phyloP scores from a whole-genome alignment of 2,888 invertebrate genomes.

The Anorthoa munda region DNA sequence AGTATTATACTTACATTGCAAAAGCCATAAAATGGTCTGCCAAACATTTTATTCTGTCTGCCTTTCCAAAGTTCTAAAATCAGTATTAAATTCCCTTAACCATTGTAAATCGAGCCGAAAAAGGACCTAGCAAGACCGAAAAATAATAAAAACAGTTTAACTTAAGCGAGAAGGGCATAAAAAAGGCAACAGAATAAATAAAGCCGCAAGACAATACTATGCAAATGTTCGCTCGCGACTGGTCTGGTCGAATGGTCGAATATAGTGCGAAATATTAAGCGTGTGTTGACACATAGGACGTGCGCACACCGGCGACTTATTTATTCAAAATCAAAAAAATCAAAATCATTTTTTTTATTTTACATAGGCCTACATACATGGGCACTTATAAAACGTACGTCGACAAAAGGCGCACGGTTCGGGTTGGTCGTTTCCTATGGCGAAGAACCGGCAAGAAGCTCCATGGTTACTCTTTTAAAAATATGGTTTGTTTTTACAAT shows the following conservation, averaged over 20 bases:
- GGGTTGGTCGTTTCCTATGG: too few species aligned
- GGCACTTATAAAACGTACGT: too few species aligned
- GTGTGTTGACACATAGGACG: conserved; percentile 55
- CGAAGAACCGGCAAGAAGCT: too few species aligned
- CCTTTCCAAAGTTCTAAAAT: conserved; percentile 1
- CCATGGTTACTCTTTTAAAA: too few species aligned
- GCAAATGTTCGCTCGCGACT: conserved; percentile 64
- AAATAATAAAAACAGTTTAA: conserved; percentile 66
- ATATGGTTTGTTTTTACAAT: too few species aligned
- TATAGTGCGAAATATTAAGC: conserved; percentile 69
- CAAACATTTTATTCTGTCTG: conserved; percentile 9
- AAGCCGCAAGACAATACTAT: conserved; percentile 71
- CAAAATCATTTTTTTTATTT: too few species aligned
- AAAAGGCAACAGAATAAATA: conserved; percentile 60
- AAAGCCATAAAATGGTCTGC: neutral
- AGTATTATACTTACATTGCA: neutral
- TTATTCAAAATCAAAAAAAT: neutral
- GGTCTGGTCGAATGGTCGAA: conserved; percentile 62
- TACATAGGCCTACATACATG: too few species aligned
- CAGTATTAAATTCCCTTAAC: conserved; percentile 30
- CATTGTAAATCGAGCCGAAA: conserved; percentile 53
- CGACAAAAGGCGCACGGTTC: too few species aligned
- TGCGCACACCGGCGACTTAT: conserved; percentile 23
- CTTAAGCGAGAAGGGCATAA: conserved; percentile 64
- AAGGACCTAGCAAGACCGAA: conserved; percentile 45